phyloP scores from a whole-genome alignment of 2,113 vertebrate species.

The Gobius niger region DNA sequence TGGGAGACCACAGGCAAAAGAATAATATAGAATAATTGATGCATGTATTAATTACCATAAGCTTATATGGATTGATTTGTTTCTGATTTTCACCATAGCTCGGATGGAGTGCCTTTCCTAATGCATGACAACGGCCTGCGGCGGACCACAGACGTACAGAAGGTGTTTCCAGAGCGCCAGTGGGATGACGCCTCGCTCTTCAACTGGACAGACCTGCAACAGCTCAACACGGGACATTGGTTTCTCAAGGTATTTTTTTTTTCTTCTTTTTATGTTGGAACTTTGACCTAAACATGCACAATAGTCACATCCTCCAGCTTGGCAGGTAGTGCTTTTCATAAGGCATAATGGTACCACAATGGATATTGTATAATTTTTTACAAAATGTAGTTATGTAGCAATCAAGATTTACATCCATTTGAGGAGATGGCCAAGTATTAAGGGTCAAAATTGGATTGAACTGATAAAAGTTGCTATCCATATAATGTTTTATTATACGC shows the following conservation, averaged over 20 bases:
- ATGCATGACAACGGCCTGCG: constrained; percentile 86
- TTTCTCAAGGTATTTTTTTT: constrained; percentile 83
- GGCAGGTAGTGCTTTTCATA: not conserved
- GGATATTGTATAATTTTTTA: too few species aligned
- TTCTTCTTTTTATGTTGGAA: too few species aligned
- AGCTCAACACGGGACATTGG: constrained; percentile 91
- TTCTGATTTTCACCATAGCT: constrained; percentile 64
- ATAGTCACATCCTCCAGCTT: not conserved
- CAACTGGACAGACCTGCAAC: constrained; percentile 92
- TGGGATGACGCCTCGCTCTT: constrained; percentile 80
- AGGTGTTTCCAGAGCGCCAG: constrained; percentile 81
- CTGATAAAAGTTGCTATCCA: too few species aligned
- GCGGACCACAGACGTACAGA: constrained; percentile 87
- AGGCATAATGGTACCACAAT: too few species aligned
- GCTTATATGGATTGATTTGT: not conserved
- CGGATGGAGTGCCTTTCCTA: constrained; percentile 92
- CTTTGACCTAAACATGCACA: too few species aligned
- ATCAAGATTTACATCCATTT: too few species aligned
- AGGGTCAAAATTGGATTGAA: too few species aligned
- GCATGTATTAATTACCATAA: too few species aligned
- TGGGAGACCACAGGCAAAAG: not conserved
- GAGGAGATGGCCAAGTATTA: too few species aligned
- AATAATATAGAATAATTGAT: not conserved
- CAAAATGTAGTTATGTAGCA: too few species aligned
- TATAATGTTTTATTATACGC: not conserved